Evolutionary conservation across 2,888 invertebrate species (phyloP).

Genomic region (Deilephila elpenor): DNA sequence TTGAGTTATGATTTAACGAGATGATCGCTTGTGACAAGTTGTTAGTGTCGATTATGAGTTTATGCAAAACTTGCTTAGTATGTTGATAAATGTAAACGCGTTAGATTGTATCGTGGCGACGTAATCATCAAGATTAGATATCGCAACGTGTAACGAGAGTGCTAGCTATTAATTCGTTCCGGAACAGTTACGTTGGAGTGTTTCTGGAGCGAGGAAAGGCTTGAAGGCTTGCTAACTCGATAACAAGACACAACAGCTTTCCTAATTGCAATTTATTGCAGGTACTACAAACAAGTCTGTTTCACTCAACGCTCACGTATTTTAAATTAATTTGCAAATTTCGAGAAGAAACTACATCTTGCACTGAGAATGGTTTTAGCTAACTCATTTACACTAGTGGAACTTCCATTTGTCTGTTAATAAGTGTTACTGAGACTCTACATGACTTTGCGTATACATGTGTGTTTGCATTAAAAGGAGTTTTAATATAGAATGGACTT

Average conservation of each 20-base stretch:
- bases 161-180: slow-evolving; percentile 69
- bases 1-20: slow-evolving; percentile 50
- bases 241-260: slow-evolving; percentile 83
- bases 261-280: slow-evolving; percentile 85
- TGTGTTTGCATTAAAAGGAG: too few species aligned
- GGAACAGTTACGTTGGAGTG: slow-evolving; percentile 64
- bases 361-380: slow-evolving; percentile 46
- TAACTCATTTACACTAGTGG: slow-evolving; percentile 29
- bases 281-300: slow-evolving; percentile 82
- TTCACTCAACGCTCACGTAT: slow-evolving; percentile 80
- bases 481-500: too few species aligned
- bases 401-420: slow-evolving; percentile 32
- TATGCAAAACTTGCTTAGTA: neutral
- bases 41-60: neutral
- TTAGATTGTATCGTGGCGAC: neutral
- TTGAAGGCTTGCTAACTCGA: slow-evolving; percentile 80
- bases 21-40: slow-evolving; percentile 33
- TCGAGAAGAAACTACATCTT: slow-evolving; percentile 69
- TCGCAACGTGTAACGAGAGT: slow-evolving; percentile 46
- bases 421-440: slow-evolving; percentile 22
- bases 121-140: slow-evolving; percentile 29
- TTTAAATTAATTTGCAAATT: slow-evolving; percentile 82
- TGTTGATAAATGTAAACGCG: neutral
- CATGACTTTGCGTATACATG: slow-evolving; percentile 8
- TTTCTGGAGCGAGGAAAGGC: slow-evolving; percentile 63